These are phyloP conservation scores for Venturia canescens DNA, from an alignment of 1,140 invertebrate species.

Conservation along the genomic window DNA sequence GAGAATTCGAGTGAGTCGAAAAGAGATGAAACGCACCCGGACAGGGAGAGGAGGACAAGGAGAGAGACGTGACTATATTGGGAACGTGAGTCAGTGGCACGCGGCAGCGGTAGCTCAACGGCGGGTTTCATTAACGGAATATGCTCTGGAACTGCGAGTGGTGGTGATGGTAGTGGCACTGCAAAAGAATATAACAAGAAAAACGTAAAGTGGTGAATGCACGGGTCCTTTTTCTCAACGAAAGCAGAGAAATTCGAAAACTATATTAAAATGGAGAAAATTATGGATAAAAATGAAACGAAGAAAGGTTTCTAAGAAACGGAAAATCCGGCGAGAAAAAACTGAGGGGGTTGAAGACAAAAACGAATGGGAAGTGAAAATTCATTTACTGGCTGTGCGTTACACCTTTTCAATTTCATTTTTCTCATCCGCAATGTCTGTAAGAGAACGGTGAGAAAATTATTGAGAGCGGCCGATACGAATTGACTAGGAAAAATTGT, in stretches of 20 bases:
- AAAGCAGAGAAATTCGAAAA: slow-evolving; percentile 14
- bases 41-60: background rate
- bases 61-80: background rate
- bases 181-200: slow-evolving; percentile 26
- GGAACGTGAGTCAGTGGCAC: slow-evolving; percentile 70
- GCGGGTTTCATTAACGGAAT: slow-evolving; percentile 76
- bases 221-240: slow-evolving; percentile 49
- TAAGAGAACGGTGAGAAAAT: no score
- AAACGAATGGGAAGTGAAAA: no score
- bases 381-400: no score
- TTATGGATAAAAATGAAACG: background rate
- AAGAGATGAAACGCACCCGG: background rate
- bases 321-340: no score
- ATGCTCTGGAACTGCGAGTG: slow-evolving; percentile 70
- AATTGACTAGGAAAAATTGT: no score
- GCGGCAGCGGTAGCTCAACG: slow-evolving; percentile 75
- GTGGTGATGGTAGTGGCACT: slow-evolving; percentile 57
- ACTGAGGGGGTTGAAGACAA: no score
- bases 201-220: slow-evolving; percentile 3
- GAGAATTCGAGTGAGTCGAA: background rate
- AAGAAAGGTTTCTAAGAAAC: background rate
- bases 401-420: no score
- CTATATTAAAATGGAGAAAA: background rate
- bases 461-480: no score
- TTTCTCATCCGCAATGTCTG: no score